These are phyloP conservation scores for Drosophila macrospina DNA, from an alignment of 2,888 invertebrate genomes.

Conservation along the genomic window DNA sequence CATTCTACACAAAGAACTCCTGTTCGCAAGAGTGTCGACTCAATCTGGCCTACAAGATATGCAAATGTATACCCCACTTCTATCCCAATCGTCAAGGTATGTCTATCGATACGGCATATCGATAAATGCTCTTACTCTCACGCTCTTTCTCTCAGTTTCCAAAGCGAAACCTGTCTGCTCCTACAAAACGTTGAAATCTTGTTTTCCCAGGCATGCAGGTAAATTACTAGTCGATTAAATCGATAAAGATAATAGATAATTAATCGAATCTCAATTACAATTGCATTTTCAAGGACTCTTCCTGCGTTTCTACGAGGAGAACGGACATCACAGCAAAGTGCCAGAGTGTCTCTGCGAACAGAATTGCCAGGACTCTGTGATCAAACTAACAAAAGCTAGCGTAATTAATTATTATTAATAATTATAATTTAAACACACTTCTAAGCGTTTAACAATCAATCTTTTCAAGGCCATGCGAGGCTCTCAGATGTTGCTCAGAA, in stretches of 20 bases:
- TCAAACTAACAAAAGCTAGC: slow-evolving; percentile 57
- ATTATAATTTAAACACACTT: background rate
- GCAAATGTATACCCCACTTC: slow-evolving; percentile 85
- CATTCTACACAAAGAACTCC: slow-evolving; percentile 82
- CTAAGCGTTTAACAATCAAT: background rate
- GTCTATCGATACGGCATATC: background rate
- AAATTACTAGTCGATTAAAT: slow-evolving; percentile 3
- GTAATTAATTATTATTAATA: slow-evolving; percentile 41
- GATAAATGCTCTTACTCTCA: slow-evolving; percentile 9
- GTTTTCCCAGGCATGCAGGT: slow-evolving; percentile 78
- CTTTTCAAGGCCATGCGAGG: slow-evolving; percentile 61
- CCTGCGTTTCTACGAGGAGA: slow-evolving; percentile 58
- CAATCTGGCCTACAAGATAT: slow-evolving; percentile 80
- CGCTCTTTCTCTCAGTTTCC: no score
- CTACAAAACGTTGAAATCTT: slow-evolving; percentile 74
- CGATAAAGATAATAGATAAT: no score
- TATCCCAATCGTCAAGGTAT: slow-evolving; percentile 83
- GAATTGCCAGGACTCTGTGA: slow-evolving; percentile 81
- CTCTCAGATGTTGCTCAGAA: slow-evolving; percentile 72
- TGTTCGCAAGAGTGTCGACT: slow-evolving; percentile 85
- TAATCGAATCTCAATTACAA: background rate
- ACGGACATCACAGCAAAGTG: slow-evolving; percentile 32
- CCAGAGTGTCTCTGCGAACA: slow-evolving; percentile 79
- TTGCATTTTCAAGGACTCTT: slow-evolving; percentile 47
- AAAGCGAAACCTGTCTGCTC: slow-evolving; percentile 81